Percentiles rank a stretch among this genome's conserved stretches.
These are phyloP conservation scores for Rhinolophus sinicus DNA, from an alignment of 2,113 vertebrate genomes.

Conservation along the genomic window DNA sequence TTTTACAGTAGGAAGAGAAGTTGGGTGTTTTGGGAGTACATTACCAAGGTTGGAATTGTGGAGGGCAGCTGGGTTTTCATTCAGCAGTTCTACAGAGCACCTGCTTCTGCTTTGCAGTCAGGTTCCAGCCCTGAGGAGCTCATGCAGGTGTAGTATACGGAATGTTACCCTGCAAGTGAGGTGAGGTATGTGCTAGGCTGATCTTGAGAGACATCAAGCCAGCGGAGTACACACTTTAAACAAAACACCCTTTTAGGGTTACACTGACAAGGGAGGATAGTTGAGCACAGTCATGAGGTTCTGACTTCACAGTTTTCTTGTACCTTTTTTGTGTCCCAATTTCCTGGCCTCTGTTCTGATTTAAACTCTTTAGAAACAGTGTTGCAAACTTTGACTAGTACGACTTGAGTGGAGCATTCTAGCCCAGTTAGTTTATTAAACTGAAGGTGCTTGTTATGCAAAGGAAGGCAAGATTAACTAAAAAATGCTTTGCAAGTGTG, in stretches of 20 bases:
- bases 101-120: background rate
- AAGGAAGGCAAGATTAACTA: background rate
- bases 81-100: background rate
- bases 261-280: background rate
- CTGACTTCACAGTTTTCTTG: background rate
- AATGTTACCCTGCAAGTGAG: background rate
- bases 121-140: background rate
- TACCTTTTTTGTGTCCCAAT: background rate
- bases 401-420: background rate
- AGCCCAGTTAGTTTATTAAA: background rate
- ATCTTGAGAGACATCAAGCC: background rate
- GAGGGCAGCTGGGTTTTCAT: background rate
- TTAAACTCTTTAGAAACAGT: slow-evolving; percentile 35
- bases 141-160: background rate
- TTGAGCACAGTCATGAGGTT: background rate
- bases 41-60: background rate
- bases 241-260: background rate
- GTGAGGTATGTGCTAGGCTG: background rate
- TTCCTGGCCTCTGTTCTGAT: background rate
- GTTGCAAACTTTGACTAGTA: background rate
- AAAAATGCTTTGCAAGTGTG: background rate
- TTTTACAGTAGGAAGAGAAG: background rate
- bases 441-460: background rate
- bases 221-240: background rate
- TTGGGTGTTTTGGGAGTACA: background rate